These are phyloP conservation scores for Salvelinus sp. DNA, from an alignment of 2,113 vertebrate genomes.

Conservation along the genomic window DNA sequence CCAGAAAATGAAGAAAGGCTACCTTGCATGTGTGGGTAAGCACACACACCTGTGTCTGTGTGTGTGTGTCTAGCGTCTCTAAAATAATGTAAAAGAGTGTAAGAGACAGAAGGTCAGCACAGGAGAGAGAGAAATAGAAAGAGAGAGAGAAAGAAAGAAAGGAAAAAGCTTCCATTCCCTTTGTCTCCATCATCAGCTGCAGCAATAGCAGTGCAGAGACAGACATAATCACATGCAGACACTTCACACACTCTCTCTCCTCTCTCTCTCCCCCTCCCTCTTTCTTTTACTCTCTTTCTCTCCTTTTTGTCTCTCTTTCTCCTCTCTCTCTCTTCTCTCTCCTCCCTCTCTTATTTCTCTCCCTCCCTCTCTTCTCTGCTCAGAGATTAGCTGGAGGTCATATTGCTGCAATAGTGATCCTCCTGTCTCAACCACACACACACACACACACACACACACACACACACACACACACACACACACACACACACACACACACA, in stretches of 20 bases:
- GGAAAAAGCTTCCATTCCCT: not conserved
- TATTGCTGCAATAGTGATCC: constrained; percentile 17
- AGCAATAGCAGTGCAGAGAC: not conserved
- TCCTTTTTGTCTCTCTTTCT: not conserved
- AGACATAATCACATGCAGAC: not conserved
- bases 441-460: not conserved
- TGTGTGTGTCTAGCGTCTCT: not conserved
- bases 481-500: constrained; percentile 6
- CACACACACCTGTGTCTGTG: not conserved
- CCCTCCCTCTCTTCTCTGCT: not conserved
- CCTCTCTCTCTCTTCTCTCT: too few species aligned
- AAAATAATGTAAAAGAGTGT: not conserved
- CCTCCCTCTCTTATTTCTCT: too few species aligned
- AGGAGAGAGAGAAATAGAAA: not conserved
- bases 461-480: constrained; percentile 14
- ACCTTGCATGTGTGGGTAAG: not conserved
- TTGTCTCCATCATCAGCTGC: not conserved
- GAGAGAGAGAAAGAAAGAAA: not conserved
- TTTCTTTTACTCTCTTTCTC: not conserved
- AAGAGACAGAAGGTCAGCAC: not conserved
- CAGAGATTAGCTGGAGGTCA: constrained; percentile 46
- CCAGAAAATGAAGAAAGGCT: constrained; percentile 47
- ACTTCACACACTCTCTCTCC: not conserved
- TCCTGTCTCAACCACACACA: not conserved
- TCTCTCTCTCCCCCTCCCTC: not conserved